Evolutionary conservation across 1,140 invertebrate genomes (phyloP).

Genomic region (Amyelois transitella): DNA sequence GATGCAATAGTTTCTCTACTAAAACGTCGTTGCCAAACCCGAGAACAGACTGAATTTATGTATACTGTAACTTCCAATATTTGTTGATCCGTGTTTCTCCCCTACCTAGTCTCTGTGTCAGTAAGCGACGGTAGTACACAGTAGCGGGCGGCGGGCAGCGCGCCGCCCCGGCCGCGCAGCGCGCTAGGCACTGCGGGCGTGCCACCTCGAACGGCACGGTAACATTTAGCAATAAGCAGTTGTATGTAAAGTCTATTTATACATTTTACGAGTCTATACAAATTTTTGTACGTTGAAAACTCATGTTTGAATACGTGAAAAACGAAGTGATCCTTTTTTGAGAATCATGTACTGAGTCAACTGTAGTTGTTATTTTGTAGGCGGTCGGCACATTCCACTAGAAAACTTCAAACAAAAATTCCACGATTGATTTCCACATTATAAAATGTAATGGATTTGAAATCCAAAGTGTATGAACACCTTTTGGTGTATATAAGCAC

Average conservation of each 20-base stretch:
- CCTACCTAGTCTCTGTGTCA: conserved; percentile 3
- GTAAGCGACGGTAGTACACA: conserved; percentile 10
- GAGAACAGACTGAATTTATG: conserved; percentile 67
- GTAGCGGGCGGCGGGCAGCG: background rate
- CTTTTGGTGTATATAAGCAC: conserved; percentile 60
- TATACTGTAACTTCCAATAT: conserved; percentile 61
- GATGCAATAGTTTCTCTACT: conserved; percentile 25
- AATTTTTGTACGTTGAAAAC: conserved; percentile 70
- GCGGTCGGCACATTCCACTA: conserved; percentile 73
- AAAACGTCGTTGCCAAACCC: conserved; percentile 67
- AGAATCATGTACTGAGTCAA: conserved; percentile 72
- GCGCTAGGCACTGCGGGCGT: background rate
- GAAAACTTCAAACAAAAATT: conserved; percentile 65
- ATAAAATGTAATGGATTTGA: conserved; percentile 64
- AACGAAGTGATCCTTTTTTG: conserved; percentile 70
- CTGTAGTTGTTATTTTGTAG: conserved; percentile 67
- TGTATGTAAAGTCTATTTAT: conserved; percentile 74
- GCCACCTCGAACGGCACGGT: conserved; percentile 14
- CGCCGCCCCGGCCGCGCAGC: background rate
- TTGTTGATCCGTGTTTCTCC: conserved; percentile 43
- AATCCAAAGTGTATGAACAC: conserved; percentile 51
- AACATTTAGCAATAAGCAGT: conserved; percentile 72
- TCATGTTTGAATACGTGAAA: conserved; percentile 61
- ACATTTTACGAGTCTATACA: conserved; percentile 74
- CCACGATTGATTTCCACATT: conserved; percentile 72